These are phyloP conservation scores for Drosophila gunungcola DNA, from an alignment of 1,140 invertebrate species.

Conservation along the genomic window DNA sequence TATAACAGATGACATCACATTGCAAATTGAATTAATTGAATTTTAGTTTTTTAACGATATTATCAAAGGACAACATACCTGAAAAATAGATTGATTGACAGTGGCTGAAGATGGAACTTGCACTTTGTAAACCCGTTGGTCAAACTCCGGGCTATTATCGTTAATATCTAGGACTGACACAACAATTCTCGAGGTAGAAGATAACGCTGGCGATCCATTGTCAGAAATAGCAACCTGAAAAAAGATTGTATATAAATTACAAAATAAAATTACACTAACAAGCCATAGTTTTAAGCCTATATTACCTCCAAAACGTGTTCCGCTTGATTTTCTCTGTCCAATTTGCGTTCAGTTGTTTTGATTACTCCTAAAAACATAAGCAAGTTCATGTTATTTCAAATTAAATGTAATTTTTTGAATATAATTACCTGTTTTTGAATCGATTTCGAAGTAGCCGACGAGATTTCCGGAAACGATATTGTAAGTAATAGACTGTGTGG, in stretches of 20 bases:
- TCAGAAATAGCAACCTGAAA: slow-evolving; percentile 91
- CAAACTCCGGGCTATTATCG: slow-evolving; percentile 93
- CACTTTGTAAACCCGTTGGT: slow-evolving; percentile 92
- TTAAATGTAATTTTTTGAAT: not conserved
- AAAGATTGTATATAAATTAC: not conserved
- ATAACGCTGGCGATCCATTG: slow-evolving; percentile 90
- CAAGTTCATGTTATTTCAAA: slow-evolving; percentile 19
- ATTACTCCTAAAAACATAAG: slow-evolving; percentile 89
- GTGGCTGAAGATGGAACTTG: slow-evolving; percentile 88
- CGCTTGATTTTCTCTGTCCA: slow-evolving; percentile 94
- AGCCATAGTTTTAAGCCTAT: too few species aligned
- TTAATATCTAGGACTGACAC: slow-evolving; percentile 93
- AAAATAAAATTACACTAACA: not conserved
- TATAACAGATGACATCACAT: slow-evolving; percentile 75
- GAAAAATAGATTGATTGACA: slow-evolving; percentile 87
- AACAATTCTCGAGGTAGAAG: slow-evolving; percentile 93
- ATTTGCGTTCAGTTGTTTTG: slow-evolving; percentile 91
- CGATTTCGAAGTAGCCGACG: slow-evolving; percentile 95
- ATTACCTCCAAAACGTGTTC: slow-evolving; percentile 94
- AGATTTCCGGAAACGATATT: slow-evolving; percentile 96
- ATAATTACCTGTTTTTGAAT: slow-evolving; percentile 91
- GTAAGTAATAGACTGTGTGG: slow-evolving; percentile 89
- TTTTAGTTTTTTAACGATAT: too few species aligned
- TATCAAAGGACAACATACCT: slow-evolving; percentile 84
- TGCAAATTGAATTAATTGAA: not conserved